Percentiles rank a stretch among this genome's conserved stretches.
Evolutionary conservation across 2,113 vertebrate species (phyloP).

Genomic region (Triplophysa siluroides): DNA sequence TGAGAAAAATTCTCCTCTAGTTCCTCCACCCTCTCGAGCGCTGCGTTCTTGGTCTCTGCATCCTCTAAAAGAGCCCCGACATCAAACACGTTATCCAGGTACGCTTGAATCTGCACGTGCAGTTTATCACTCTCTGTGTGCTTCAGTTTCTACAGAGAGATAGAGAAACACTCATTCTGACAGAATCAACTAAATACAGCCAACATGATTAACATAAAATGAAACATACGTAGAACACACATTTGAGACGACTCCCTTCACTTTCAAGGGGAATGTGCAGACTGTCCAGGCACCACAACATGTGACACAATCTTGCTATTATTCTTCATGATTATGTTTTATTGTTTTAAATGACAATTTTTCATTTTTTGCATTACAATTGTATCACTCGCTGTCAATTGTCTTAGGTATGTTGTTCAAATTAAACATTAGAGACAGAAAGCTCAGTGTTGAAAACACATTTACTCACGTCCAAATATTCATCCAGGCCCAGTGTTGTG

Average conservation of each 20-base stretch:
- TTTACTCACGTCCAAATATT: slow-evolving; percentile 89
- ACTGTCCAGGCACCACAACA: no score
- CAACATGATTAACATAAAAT: no score
- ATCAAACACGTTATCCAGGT: slow-evolving; percentile 95
- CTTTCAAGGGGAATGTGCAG: no score
- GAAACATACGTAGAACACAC: no score
- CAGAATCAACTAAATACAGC: no score
- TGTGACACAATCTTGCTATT: no score
- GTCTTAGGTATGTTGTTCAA: no score
- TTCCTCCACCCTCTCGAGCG: slow-evolving; percentile 95
- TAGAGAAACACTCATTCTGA: background rate
- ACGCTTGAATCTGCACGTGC: slow-evolving; percentile 96
- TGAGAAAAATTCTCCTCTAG: slow-evolving; percentile 96
- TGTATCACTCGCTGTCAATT: no score
- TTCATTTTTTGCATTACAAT: no score
- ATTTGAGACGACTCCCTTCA: no score
- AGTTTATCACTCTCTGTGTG: slow-evolving; percentile 97
- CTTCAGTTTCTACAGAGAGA: slow-evolving; percentile 83
- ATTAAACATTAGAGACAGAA: background rate
- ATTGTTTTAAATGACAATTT: no score
- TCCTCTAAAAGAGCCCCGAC: slow-evolving; percentile 93
- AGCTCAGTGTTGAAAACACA: background rate
- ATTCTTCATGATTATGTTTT: no score
- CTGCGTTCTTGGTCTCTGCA: slow-evolving; percentile 95
- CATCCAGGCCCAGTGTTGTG: slow-evolving; percentile 92